Conservation (phyloP, 2,797 vertebrate species). For the Balearica regulorum region DNA sequence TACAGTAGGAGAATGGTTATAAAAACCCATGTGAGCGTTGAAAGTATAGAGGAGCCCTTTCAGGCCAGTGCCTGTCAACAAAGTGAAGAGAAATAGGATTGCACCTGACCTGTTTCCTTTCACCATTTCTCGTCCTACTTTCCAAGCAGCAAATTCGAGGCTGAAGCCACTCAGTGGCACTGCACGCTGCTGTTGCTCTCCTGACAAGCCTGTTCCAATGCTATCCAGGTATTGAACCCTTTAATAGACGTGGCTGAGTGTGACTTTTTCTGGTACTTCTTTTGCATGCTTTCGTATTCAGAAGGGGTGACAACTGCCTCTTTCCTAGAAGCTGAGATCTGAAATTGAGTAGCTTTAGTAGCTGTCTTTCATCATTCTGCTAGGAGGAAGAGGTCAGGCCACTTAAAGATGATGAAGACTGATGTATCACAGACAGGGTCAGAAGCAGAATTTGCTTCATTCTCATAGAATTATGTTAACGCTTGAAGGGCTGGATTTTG, state of each 20-base stretch:
- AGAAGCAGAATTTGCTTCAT: constrained; percentile 31
- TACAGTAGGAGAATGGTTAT: background rate
- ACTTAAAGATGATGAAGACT: constrained; percentile 6
- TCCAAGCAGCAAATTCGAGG: background rate
- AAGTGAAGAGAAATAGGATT: background rate
- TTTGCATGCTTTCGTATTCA: background rate
- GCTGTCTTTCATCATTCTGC: constrained; percentile 23
- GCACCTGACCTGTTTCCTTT: background rate
- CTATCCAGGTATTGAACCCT: background rate
- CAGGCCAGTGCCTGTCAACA: background rate
- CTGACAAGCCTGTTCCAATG: background rate
- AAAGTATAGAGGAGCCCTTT: background rate
- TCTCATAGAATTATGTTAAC: constrained; percentile 2
- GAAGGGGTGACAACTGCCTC: background rate
- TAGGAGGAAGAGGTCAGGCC: constrained; percentile 30
- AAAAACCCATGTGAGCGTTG: background rate
- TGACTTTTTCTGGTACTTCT: constrained; percentile 16
- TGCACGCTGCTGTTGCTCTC: background rate
- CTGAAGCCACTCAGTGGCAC: background rate
- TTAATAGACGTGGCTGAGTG: background rate
- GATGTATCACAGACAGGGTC: background rate
- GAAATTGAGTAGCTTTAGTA: background rate
- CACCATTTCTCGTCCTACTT: background rate
- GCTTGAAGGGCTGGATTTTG: background rate
- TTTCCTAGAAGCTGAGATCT: background rate